Percentiles rank a stretch among this genome's conserved stretches.
Conservation (phyloP, 2,888 invertebrate genomes). For the Xestia sexstrigata region DNA sequence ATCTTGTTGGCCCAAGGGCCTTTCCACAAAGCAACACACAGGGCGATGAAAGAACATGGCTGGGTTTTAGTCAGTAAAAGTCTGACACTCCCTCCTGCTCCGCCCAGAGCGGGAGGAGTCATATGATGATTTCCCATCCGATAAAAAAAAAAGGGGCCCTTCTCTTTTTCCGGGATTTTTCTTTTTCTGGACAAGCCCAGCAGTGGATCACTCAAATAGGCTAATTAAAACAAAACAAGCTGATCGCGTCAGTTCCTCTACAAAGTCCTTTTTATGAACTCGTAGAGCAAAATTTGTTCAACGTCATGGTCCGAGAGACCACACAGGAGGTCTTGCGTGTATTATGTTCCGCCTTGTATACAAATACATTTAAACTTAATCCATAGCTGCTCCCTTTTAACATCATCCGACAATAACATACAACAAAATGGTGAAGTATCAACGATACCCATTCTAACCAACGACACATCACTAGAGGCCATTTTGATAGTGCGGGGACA, state of each 20-base stretch:
- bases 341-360: background rate
- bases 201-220: too few species aligned
- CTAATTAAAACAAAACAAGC: too few species aligned
- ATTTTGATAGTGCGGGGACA: constrained; percentile 52
- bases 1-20: too few species aligned
- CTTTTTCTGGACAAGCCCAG: too few species aligned
- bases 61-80: too few species aligned
- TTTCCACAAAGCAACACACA: too few species aligned
- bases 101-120: too few species aligned
- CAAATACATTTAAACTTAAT: background rate
- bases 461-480: constrained; percentile 53
- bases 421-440: constrained; percentile 44
- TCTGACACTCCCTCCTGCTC: too few species aligned
- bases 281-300: background rate
- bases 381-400: background rate
- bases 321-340: background rate
- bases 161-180: too few species aligned
- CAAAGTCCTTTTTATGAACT: background rate
- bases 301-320: background rate
- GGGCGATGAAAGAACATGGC: too few species aligned
- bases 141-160: too few species aligned
- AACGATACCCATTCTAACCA: constrained; percentile 40
- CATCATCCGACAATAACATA: constrained; percentile 10
- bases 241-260: background rate
- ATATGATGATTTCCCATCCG: too few species aligned